Percentiles rank a stretch among this genome's conserved stretches.
These are phyloP conservation scores for Brachyrhaphis roseni DNA, from an alignment of 2,797 vertebrate genomes.

Conservation along the genomic window DNA sequence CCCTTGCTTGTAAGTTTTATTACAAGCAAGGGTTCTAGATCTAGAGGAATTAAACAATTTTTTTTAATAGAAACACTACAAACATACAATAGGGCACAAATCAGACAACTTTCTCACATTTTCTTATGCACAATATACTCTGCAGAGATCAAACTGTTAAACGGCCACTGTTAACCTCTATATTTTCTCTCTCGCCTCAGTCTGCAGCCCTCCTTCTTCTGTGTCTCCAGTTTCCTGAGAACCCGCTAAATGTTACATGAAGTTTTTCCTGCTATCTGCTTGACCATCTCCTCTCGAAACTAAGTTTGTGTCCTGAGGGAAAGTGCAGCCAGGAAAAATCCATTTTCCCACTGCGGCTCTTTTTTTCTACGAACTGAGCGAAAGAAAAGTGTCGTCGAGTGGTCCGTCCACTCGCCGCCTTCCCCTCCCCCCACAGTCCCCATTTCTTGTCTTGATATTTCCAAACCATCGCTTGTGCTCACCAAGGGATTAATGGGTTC, in stretches of 20 bases:
- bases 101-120: neutral
- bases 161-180: constrained; percentile 8
- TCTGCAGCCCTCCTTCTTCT: constrained; percentile 31
- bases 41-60: neutral
- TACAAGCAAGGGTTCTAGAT: too few species aligned
- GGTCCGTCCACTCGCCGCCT: constrained; percentile 1
- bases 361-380: constrained; percentile 19
- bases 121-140: neutral
- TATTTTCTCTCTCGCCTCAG: constrained; percentile 30
- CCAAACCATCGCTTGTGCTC: constrained; percentile 64
- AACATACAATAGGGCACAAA: neutral
- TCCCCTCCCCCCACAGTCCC: neutral
- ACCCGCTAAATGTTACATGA: constrained; percentile 67
- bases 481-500: constrained; percentile 72
- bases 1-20: neutral
- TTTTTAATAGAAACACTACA: neutral
- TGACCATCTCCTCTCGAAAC: constrained; percentile 56
- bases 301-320: constrained; percentile 58
- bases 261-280: constrained; percentile 58
- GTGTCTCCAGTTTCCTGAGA: constrained; percentile 54
- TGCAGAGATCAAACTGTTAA: constrained; percentile 1
- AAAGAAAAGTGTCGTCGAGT: constrained; percentile 41
- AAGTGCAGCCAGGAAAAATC: constrained; percentile 62
- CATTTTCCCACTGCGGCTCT: constrained; percentile 58
- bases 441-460: constrained; percentile 62